Base-by-base conservation (phyloP, 1,140 invertebrate species). In the Centruroides vittatus region DNA sequence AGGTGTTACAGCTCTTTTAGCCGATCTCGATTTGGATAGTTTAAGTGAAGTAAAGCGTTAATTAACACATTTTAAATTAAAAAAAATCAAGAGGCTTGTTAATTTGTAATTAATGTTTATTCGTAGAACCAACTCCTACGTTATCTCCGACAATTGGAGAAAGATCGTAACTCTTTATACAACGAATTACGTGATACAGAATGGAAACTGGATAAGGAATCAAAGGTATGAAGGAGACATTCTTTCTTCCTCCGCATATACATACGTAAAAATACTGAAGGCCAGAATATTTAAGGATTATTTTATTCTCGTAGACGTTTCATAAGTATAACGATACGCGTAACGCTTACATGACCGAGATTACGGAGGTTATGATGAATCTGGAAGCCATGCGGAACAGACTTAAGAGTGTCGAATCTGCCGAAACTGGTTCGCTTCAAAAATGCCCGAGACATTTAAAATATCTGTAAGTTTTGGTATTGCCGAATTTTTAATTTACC, bases 121-220 rank as follows among this genome's bases (percentile, higher is more conserved):
- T 23, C 5, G 8, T 54, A 72, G 71, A 67, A 67, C 52, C 70
- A 72, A 57, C 61, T 72, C 3, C 61, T 71, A 11, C 67, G 71
- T 12, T 66, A 70, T 53, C 64, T 77, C 35, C 73, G 72, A 64
- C 69, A 70, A 53, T 66, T 78, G 62, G 75, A 77, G 64, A 73
- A 73, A 67, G 74, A 78, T 62, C 73, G 74, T 60, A 70, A 76
- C 58, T 69, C 71, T 49, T 66, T 78, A 36, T 69, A 69, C 58
- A 75, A 70, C 60, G 74, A 77, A 57, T 66, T 79, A n/a, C 66
- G 75, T 63, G 76, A 79, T 65, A 68, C 76, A 5, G 76, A 79
- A 69, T 79, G 78, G 76, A 71, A 78, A 64, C 66, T 79, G 13
- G 78, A 79, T 60, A 77, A 79, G 67, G 77, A 78, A 66, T 77